A percentile compares a stretch with the other conserved stretches of the same genome.
These are phyloP conservation scores for Eurypyga helias DNA, from an alignment of 2,113 vertebrate species.

Conservation along the genomic window DNA sequence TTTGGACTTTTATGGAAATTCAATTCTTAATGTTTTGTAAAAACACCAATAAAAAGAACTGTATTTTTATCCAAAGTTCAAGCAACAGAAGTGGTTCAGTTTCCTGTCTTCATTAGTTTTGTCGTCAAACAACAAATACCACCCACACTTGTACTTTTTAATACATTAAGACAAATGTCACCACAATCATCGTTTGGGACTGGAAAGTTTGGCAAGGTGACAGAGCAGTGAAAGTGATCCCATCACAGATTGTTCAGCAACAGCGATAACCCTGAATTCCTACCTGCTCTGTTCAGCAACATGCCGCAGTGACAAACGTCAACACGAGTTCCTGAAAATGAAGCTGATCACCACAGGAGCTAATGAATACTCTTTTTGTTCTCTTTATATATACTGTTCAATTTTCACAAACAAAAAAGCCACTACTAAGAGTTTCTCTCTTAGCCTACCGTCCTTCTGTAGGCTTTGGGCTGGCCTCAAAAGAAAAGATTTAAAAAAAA, in stretches of 20 bases:
- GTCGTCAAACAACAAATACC: conserved; percentile 56
- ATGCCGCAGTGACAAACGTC: background rate
- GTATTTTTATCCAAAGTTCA: conserved; percentile 7
- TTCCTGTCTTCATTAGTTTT: conserved; percentile 56
- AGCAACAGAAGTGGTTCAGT: conserved; percentile 32
- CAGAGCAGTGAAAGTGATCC: background rate
- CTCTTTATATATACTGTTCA: background rate
- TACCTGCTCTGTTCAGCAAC: background rate
- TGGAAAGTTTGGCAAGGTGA: background rate
- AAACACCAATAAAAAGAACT: background rate
- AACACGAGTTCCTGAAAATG: background rate
- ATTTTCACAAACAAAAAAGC: background rate
- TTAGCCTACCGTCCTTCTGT: background rate
- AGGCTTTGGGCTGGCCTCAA: background rate
- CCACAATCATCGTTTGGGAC: background rate
- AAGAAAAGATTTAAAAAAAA: no score
- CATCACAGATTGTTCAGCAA: background rate
- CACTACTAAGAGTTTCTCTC: background rate
- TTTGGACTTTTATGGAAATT: background rate
- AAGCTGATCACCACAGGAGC: background rate
- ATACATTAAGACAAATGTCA: conserved; percentile 55
- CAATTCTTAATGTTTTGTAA: background rate
- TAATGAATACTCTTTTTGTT: background rate
- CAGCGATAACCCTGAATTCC: background rate
- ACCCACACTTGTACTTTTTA: conserved; percentile 39